Evolutionary conservation across 2,888 invertebrate genomes (phyloP).

Genomic region (Tipula confusa): DNA sequence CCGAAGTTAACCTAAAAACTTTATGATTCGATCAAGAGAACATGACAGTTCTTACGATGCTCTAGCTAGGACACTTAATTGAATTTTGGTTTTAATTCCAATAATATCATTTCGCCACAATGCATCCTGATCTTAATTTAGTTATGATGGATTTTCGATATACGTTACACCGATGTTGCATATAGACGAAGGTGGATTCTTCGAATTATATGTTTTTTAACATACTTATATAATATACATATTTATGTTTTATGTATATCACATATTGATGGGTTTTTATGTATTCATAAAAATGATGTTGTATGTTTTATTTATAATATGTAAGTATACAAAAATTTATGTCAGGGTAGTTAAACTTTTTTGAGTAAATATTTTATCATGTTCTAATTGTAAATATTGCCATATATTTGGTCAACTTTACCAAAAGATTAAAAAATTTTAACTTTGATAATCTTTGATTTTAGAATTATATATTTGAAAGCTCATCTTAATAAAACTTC

Average conservation of each 20-base stretch:
- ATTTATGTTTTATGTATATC: not conserved
- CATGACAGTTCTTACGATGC: not conserved
- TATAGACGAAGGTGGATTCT: not conserved
- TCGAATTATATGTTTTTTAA: not conserved
- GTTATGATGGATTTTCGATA: not conserved
- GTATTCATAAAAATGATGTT: not conserved
- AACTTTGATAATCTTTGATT: too few relatives aligned
- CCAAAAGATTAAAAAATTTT: too few relatives aligned
- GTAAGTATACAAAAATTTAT: not conserved
- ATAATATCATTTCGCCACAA: too few relatives aligned
- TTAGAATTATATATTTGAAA: too few relatives aligned
- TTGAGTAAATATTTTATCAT: too few relatives aligned
- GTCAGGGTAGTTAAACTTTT: not conserved
- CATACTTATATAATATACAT: not conserved
- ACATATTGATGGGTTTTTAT: slow-evolving; percentile 20
- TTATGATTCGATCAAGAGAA: not conserved
- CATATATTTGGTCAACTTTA: too few relatives aligned
- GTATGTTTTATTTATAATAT: slow-evolving; percentile 12
- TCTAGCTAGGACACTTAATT: not conserved
- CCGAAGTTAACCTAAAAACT: not conserved
- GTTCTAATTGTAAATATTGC: too few relatives aligned
- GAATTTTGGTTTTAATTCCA: not conserved
- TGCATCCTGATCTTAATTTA: not conserved
- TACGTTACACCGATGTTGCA: not conserved
- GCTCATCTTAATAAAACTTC: too few relatives aligned